Base-by-base conservation (phyloP, 2,888 invertebrate species). In the Kuschelorhynchus macadamiae region DNA sequence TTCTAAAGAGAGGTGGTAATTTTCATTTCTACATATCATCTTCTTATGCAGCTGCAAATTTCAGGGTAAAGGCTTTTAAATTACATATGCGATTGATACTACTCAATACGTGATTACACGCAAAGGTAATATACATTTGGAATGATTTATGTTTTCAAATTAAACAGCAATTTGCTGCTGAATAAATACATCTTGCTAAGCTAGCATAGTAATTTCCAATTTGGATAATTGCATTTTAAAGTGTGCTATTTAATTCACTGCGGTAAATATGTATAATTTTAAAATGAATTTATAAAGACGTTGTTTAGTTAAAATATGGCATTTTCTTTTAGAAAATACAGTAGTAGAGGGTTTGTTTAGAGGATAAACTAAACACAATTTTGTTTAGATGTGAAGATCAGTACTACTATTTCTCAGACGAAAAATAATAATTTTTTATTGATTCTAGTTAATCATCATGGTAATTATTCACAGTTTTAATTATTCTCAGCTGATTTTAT, bases 141-240 rank as follows among this genome's bases (percentile, higher is more conserved):
- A 39, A 59, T 52, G 65, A 65, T 59, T 65, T 50, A 65, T 50
- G 57, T 17, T 41, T 32, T 11, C 42, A 41, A 65, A 59, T 50
- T 52, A 44, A 57, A 42, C 16, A 20, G n/a, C 36, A 59, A 50
- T 59, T 65, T 59, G 30, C 65, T 16, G 36, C 42, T 64, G 65
- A 56, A 50, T 65, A 50, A 55, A 49, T 64, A 46, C 16, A 39
- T 63, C 33, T 30, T 21, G 11, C 9, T 44, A 8, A 53, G 25
- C 12, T 53, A 42, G 33, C 7, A 25, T 42, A 33, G 11, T 50
- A 18, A 41, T 32, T 60, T 50, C 46, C 21, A 12, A 21, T 46
- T 46, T 14, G 33, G 5, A 52, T 20, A 18, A 20, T 18, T 52
- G 20, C 18, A 36, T n/a, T 36, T 25, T 3, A 25, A 25, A 25